Evolutionary conservation across 2,797 vertebrate species (phyloP).

Genomic region (Channa striata): DNA sequence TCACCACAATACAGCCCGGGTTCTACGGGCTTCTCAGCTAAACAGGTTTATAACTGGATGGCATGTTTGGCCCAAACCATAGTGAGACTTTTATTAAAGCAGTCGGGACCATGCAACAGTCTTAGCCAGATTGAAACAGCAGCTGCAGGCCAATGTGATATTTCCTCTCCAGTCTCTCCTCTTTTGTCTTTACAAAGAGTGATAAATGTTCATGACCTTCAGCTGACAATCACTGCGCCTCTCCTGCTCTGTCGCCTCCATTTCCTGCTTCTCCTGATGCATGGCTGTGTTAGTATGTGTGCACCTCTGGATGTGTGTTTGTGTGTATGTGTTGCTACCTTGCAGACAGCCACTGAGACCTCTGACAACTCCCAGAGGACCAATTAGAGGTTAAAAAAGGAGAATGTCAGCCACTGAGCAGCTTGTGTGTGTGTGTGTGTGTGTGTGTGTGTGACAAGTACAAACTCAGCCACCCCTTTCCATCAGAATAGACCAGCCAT

Average conservation of each 20-base stretch:
- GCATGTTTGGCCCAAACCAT: neutral
- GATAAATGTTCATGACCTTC: conserved; percentile 67
- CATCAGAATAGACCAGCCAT: conserved; percentile 58
- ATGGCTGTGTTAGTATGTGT: conserved; percentile 18
- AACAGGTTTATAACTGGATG: neutral
- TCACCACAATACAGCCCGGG: neutral
- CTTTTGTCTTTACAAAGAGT: conserved; percentile 52
- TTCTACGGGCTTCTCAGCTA: conserved; percentile 2
- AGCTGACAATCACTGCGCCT: conserved; percentile 57
- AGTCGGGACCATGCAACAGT: neutral
- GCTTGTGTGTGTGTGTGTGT: conserved; percentile 22
- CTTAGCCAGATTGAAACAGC: conserved; percentile 3
- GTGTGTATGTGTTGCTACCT: conserved; percentile 51
- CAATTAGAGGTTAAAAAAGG: conserved; percentile 85
- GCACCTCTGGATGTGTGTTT: neutral
- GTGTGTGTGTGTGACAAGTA: conserved; percentile 40
- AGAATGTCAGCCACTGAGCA: conserved; percentile 78
- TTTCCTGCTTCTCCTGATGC: conserved; percentile 38
- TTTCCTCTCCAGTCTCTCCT: conserved; percentile 26
- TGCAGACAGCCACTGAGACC: conserved; percentile 76
- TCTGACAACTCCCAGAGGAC: conserved; percentile 81
- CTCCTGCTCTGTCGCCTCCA: conserved; percentile 20
- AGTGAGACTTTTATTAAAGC: conserved; percentile 10
- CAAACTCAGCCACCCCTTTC: conserved; percentile 59
- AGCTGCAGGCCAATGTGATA: conserved; percentile 4